Evolutionary conservation across 2,113 vertebrate genomes (phyloP), one percentile per base, ranked within the genome.

Genomic region (Neoarius graeffei): DNA sequence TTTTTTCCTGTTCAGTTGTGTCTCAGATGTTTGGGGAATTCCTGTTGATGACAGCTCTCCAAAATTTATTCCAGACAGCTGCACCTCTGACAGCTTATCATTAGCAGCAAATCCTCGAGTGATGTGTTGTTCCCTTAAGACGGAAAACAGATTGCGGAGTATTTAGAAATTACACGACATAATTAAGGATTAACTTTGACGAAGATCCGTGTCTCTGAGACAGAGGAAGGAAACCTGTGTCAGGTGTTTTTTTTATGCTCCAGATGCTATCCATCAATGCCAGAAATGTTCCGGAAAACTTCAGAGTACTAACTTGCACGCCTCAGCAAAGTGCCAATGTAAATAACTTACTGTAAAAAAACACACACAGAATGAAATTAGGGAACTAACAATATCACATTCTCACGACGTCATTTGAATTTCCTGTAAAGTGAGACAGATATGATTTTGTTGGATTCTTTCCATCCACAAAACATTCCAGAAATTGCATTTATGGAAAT

Each of bases 11-110:
- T 57, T 86, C 80, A 35, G 81, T 88, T 88, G 89, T 59, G 62
- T 89, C 87, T 86, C 85, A 85, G 60, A 92, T 93, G 94, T 93
- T 94, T 84, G 85, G 94, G 94, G 95, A 95, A 94, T 95, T 93
- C 93, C 89, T 93, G 93, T 95, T 95, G 94, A 92, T 94, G 93
- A 92, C 92, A 84, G 91, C 94, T 92, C 91, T 89, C 93, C 91
- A 95, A 93, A 91, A 96, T 95, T 95, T 95, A 95, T 96, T 94
- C 93, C 93, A 95, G 95, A 96, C 95, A 96, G 95, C 95, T 96
- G 95, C 94, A 94, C 92, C 89, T 92, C 92, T 96, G 95, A 96
- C 95, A 95, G 95, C 92, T 93, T 94, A 94, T 96, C 95, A 96
- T 96, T 96, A 96, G 94, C 90, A 85, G 91, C 86, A 91, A 94